phyloP scores from a whole-genome alignment of 2,888 invertebrate species.

The Zeuzera pyrina region DNA sequence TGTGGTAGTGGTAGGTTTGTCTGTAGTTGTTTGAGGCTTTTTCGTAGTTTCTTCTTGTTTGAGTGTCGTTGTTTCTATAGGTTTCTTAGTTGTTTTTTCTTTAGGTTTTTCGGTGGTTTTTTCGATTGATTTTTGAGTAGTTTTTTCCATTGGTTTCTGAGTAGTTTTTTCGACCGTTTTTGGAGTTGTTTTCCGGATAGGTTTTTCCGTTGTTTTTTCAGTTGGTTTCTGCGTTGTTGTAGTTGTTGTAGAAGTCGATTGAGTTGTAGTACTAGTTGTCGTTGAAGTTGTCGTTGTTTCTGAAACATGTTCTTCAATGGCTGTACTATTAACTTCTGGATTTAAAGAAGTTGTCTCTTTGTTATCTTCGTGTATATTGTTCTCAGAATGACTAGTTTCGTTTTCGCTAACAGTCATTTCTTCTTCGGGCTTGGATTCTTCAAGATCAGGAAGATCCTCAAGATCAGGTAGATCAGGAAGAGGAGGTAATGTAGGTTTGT shows the following conservation, averaged over 20 bases:
- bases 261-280: conserved; percentile 23
- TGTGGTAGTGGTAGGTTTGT: conserved; percentile 19
- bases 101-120: no score
- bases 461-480: conserved; percentile 46
- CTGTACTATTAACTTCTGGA: conserved; percentile 25
- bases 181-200: no score
- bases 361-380: conserved; percentile 42
- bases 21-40: conserved; percentile 26
- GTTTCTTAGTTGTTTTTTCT: conserved; percentile 16
- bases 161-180: conserved; percentile 21
- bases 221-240: conserved; percentile 20
- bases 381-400: conserved; percentile 49
- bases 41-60: conserved; percentile 25
- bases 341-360: conserved; percentile 19
- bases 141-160: conserved; percentile 23
- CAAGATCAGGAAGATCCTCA: conserved; percentile 33
- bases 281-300: conserved; percentile 29
- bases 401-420: conserved; percentile 45
- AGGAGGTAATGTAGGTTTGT: conserved; percentile 74
- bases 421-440: conserved; percentile 17
- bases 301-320: conserved; percentile 31
- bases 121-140: conserved; percentile 22
- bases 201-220: conserved; percentile 16
- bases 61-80: conserved; percentile 16
- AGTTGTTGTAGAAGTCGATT: conserved; percentile 26